phyloP scores from a whole-genome alignment of 2,797 vertebrate species.

The Sandelia bainsii region DNA sequence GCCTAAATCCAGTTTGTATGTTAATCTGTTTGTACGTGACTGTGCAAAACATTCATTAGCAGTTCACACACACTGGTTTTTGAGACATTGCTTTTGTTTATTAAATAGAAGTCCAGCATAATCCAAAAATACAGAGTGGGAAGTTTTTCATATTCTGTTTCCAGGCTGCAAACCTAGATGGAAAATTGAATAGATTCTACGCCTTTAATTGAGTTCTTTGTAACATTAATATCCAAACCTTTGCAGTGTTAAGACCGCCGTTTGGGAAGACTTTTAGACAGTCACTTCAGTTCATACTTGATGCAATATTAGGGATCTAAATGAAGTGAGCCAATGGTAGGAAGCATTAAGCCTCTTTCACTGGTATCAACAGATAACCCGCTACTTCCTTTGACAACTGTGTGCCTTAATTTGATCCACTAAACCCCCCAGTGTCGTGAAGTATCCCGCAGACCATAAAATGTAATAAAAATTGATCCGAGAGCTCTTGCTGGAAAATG shows the following conservation, averaged over 20 bases:
- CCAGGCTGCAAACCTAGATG: background rate
- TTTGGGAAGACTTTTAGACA: slow-evolving; percentile 5
- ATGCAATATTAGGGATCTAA: slow-evolving; percentile 12
- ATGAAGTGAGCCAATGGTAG: slow-evolving; percentile 17
- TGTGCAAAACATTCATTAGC: slow-evolving; percentile 6
- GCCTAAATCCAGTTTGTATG: background rate
- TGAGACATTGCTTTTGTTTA: slow-evolving; percentile 13
- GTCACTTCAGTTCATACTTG: slow-evolving; percentile 14
- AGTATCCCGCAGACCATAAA: slow-evolving; percentile 27
- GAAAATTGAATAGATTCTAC: background rate
- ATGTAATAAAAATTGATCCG: slow-evolving; percentile 33
- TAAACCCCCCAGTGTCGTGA: slow-evolving; percentile 36
- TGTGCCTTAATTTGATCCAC: slow-evolving; percentile 45
- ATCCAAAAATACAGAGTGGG: background rate
- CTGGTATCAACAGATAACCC: slow-evolving; percentile 12
- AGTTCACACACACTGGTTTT: slow-evolving; percentile 8
- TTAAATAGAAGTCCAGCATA: background rate
- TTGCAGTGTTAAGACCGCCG: slow-evolving; percentile 5
- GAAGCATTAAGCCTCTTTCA: slow-evolving; percentile 16
- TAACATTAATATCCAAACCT: slow-evolving; percentile 5
- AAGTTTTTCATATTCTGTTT: slow-evolving; percentile 5
- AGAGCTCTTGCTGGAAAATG: slow-evolving; percentile 28
- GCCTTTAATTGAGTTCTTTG: slow-evolving; percentile 18
- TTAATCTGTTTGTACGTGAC: background rate
- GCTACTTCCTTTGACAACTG: slow-evolving; percentile 28